Evolutionary conservation across 2,113 vertebrate genomes (phyloP).

Genomic region (Potamarius usumacintae): DNA sequence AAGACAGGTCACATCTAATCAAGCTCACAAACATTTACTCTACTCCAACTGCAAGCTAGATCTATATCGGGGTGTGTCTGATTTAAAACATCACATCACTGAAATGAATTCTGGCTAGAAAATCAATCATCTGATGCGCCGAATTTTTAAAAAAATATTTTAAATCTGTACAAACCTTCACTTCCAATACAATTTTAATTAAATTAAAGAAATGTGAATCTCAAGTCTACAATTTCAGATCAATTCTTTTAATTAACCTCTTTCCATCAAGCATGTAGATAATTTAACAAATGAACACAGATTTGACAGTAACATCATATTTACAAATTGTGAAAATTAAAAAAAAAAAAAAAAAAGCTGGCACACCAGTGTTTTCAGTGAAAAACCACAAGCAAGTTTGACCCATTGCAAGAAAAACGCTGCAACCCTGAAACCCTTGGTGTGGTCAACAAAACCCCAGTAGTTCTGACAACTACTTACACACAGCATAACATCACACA

Average conservation of each 20-base stretch:
- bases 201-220: neutral
- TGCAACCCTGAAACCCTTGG: conserved; percentile 43
- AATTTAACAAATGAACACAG: conserved; percentile 42
- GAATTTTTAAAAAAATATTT: no score
- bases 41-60: conserved; percentile 11
- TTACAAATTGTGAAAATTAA: conserved; percentile 22
- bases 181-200: neutral
- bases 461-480: conserved; percentile 28
- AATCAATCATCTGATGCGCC: neutral
- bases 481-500: neutral
- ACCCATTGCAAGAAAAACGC: conserved; percentile 35
- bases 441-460: conserved; percentile 29
- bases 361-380: conserved; percentile 43
- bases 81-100: conserved; percentile 17
- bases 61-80: conserved; percentile 31
- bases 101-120: conserved; percentile 8
- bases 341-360: neutral
- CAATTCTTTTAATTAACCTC: conserved; percentile 42
- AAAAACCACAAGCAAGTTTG: conserved; percentile 39
- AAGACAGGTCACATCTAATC: conserved; percentile 39
- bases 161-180: neutral
- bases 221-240: neutral
- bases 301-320: conserved; percentile 11
- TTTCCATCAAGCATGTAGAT: conserved; percentile 25
- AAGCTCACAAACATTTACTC: conserved; percentile 23